A percentile compares a stretch with the other conserved stretches of the same genome.
These are phyloP conservation scores for Acrocera orbiculus DNA, from an alignment of 2,888 invertebrate genomes.

Conservation along the genomic window DNA sequence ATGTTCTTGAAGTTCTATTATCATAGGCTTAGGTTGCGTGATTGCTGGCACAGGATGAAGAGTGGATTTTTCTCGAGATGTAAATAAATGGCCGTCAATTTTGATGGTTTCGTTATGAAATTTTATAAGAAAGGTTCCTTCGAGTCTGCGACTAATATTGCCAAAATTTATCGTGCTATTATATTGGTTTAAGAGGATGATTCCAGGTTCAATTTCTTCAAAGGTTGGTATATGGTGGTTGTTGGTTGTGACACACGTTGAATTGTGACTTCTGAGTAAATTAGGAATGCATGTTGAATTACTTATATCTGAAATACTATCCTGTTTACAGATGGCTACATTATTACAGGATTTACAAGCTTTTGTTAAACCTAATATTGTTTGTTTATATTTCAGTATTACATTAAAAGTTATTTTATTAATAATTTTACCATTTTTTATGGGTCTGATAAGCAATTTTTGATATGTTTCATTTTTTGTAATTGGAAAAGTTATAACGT, in stretches of 20 bases:
- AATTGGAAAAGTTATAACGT: constrained; percentile 12
- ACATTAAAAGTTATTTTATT: constrained; percentile 7
- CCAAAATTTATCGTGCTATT: constrained; percentile 1
- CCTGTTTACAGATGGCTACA: constrained; percentile 8
- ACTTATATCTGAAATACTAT: constrained; percentile 8
- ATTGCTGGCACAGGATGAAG: constrained; percentile 9
- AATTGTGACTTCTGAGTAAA: constrained; percentile 9
- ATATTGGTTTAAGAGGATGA: constrained; percentile 11
- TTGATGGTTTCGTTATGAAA: constrained; percentile 7
- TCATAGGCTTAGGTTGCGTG: constrained; percentile 7
- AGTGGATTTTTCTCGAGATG: constrained; percentile 4
- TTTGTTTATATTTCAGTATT: constrained; percentile 10
- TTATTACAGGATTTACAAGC: constrained; percentile 9
- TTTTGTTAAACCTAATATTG: constrained; percentile 8
- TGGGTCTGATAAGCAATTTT: constrained; percentile 8
- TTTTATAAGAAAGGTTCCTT: constrained; percentile 5
- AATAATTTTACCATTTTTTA: constrained; percentile 7
- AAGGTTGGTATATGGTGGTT: constrained; percentile 7
- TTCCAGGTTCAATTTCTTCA: constrained; percentile 10
- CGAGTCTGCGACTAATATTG: neutral
- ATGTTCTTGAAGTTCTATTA: constrained; percentile 7
- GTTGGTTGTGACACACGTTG: constrained; percentile 8
- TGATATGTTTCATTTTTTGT: constrained; percentile 10
- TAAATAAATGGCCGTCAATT: constrained; percentile 7
- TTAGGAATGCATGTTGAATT: constrained; percentile 11